These are phyloP conservation scores for Merops nubicus DNA, from an alignment of 2,113 vertebrate genomes.

Conservation along the genomic window DNA sequence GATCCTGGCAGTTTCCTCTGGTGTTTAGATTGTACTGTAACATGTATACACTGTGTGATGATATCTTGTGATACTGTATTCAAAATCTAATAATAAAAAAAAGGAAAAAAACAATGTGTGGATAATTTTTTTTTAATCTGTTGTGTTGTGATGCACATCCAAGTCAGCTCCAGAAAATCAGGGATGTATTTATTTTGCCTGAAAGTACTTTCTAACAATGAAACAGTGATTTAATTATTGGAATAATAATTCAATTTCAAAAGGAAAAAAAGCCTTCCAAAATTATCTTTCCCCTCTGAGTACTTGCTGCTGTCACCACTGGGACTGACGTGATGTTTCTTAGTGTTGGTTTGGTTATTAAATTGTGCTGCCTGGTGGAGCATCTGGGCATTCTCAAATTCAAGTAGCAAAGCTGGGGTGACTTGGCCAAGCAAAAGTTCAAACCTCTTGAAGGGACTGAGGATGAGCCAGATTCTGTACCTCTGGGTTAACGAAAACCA, in stretches of 20 bases:
- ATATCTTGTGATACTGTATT: conserved; percentile 33
- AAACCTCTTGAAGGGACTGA: background rate
- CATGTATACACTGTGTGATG: background rate
- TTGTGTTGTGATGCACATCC: background rate
- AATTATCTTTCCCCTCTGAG: background rate
- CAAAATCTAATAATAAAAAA: conserved; percentile 43
- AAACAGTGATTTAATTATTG: background rate
- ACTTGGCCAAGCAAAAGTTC: background rate
- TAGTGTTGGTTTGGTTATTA: background rate
- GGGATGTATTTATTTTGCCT: background rate
- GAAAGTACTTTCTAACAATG: background rate
- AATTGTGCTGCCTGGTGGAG: background rate
- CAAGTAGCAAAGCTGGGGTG: background rate
- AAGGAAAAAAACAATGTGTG: conserved; percentile 3
- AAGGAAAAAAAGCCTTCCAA: background rate
- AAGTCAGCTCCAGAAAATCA: background rate
- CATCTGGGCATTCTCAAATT: background rate
- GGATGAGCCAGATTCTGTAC: background rate
- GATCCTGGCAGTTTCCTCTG: conserved; percentile 10
- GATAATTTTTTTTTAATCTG: background rate
- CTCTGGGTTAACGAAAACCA: background rate
- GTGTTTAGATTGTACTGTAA: conserved; percentile 19
- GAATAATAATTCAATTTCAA: background rate
- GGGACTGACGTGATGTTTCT: background rate
- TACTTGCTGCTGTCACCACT: no score